Evolutionary conservation across 2,113 vertebrate species (phyloP).

Genomic region (Loxodonta africana): DNA sequence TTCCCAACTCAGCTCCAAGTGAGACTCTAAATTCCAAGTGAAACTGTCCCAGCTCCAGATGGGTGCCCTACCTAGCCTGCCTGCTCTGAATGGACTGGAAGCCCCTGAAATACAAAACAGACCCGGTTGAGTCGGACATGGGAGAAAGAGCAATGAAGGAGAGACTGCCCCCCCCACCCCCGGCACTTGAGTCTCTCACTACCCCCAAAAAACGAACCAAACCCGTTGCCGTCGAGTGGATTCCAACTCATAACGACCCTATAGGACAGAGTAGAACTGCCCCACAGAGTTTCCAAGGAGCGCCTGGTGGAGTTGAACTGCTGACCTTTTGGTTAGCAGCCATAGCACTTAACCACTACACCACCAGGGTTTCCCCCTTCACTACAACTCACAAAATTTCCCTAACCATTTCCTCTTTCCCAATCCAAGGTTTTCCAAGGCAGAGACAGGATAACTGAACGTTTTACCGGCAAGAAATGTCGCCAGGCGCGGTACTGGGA

Average conservation of each 20-base stretch:
- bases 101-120: not conserved
- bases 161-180: not conserved
- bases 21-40: not conserved
- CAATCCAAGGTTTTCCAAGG: not conserved
- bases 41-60: not conserved
- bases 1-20: slow-evolving; percentile 18
- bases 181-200: not conserved
- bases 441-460: not conserved
- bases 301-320: too few relatives aligned
- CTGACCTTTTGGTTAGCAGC: too few relatives aligned
- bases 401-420: not conserved
- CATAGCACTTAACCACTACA: too few relatives aligned
- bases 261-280: too few relatives aligned
- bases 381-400: not conserved
- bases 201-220: too few relatives aligned
- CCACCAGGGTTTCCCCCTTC: not conserved
- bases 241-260: too few relatives aligned
- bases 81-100: not conserved
- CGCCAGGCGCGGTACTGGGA: not conserved
- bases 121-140: not conserved
- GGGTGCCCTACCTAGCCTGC: not conserved
- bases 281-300: too few relatives aligned
- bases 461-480: not conserved
- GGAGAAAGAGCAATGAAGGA: not conserved
- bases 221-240: too few relatives aligned